These are phyloP conservation scores for Prosapia bicincta DNA, from an alignment of 2,888 invertebrate genomes.

Conservation along the genomic window DNA sequence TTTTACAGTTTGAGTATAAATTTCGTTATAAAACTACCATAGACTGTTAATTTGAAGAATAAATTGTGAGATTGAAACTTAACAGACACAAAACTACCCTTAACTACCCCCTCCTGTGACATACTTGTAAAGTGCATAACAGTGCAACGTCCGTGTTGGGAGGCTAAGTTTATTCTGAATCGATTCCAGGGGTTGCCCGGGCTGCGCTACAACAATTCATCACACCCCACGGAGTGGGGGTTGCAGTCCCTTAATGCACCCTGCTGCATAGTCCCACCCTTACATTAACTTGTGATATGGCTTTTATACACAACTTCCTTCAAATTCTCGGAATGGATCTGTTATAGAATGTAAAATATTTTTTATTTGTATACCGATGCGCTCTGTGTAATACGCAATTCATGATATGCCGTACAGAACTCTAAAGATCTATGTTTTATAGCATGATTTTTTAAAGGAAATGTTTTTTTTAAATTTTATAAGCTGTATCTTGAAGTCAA, in stretches of 20 bases:
- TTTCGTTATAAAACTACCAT: too few relatives aligned
- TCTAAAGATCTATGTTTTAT: too few relatives aligned
- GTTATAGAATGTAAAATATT: background rate
- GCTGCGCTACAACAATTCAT: slow-evolving; percentile 2
- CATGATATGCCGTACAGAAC: too few relatives aligned
- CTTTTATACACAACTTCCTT: background rate
- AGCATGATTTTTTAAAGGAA: too few relatives aligned
- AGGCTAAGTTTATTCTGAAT: background rate
- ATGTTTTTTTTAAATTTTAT: too few relatives aligned
- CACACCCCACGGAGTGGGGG: background rate
- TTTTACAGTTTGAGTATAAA: too few relatives aligned
- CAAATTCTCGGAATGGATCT: background rate
- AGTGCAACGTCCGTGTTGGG: background rate
- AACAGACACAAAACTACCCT: background rate
- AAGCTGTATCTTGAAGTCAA: too few relatives aligned
- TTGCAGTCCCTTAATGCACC: slow-evolving; percentile 2
- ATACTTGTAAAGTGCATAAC: background rate
- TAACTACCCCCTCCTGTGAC: background rate
- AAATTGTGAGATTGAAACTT: too few relatives aligned
- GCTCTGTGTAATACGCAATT: too few relatives aligned
- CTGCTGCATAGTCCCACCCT: background rate
- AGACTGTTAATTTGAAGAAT: too few relatives aligned
- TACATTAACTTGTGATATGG: background rate
- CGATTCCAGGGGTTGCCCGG: background rate
- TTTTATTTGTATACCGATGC: background rate